A percentile compares a stretch with the other conserved stretches of the same genome.
Evolutionary conservation across 2,888 invertebrate genomes (phyloP).

Genomic region (Lomographa bimaculata): DNA sequence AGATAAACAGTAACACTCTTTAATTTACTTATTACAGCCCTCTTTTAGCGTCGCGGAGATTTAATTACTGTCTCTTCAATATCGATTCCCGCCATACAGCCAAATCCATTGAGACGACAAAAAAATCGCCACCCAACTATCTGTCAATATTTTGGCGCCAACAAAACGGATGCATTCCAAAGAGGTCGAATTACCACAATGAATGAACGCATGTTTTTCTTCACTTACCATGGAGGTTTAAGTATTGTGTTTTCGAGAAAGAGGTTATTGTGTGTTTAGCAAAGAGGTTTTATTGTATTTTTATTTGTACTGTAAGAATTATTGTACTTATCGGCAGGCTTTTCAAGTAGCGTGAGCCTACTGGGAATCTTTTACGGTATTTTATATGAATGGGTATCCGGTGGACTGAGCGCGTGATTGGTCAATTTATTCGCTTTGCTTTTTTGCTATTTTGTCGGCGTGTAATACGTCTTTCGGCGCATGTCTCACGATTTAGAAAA

Average conservation of each 20-base stretch:
- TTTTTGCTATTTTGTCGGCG: background rate
- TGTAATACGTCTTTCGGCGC: background rate
- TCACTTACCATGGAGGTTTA: slow-evolving; percentile 8
- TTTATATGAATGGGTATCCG: slow-evolving; percentile 16
- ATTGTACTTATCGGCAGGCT: slow-evolving; percentile 6
- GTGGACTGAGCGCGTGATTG: slow-evolving; percentile 18
- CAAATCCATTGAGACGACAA: background rate
- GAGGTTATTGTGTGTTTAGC: slow-evolving; percentile 17
- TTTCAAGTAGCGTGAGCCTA: slow-evolving; percentile 8
- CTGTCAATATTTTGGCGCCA: slow-evolving; percentile 24
- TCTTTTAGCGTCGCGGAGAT: too few relatives aligned
- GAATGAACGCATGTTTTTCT: slow-evolving; percentile 13
- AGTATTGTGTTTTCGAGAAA: slow-evolving; percentile 8
- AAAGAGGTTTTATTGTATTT: slow-evolving; percentile 15
- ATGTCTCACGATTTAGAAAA: slow-evolving; percentile 2
- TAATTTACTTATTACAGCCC: too few relatives aligned
- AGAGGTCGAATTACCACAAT: slow-evolving; percentile 15
- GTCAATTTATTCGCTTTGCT: slow-evolving; percentile 16
- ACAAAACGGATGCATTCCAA: slow-evolving; percentile 18
- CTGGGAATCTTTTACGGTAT: slow-evolving; percentile 18
- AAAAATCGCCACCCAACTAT: background rate
- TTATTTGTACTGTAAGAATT: slow-evolving; percentile 11
- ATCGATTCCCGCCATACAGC: too few relatives aligned
- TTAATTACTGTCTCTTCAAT: too few relatives aligned
- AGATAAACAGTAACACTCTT: too few relatives aligned